These are phyloP conservation scores for Polydrusus cervinus DNA, from an alignment of 2,888 invertebrate genomes.

Conservation along the genomic window DNA sequence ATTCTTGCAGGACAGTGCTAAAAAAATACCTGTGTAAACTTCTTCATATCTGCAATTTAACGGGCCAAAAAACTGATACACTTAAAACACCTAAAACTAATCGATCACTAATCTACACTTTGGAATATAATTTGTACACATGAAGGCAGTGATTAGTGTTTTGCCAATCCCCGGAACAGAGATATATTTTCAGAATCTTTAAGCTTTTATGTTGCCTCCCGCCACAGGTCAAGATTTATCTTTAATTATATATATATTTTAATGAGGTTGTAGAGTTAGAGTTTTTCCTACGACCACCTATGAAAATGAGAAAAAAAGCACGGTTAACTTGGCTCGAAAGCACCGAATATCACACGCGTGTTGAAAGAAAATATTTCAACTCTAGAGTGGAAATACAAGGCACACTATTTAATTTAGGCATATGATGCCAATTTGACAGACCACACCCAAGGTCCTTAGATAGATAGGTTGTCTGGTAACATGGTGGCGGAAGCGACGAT, in stretches of 20 bases:
- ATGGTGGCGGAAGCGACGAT: too few relatives aligned
- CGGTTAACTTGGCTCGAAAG: too few relatives aligned
- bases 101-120: slow-evolving; percentile 17
- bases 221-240: slow-evolving; percentile 38
- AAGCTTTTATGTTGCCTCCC: slow-evolving; percentile 50
- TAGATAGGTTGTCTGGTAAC: too few relatives aligned
- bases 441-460: too few relatives aligned
- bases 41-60: slow-evolving; percentile 4
- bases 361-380: too few relatives aligned
- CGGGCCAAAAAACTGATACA: slow-evolving; percentile 68
- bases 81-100: slow-evolving; percentile 21
- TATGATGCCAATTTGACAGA: too few relatives aligned
- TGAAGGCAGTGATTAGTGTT: slow-evolving; percentile 35
- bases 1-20: not conserved
- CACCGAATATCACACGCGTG: too few relatives aligned
- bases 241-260: slow-evolving; percentile 14
- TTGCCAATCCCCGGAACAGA: slow-evolving; percentile 35
- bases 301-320: too few relatives aligned
- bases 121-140: slow-evolving; percentile 30
- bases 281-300: not conserved
- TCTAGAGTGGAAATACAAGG: too few relatives aligned
- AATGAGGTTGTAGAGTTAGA: slow-evolving; percentile 23
- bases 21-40: slow-evolving; percentile 39
- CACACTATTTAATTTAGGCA: too few relatives aligned
- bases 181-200: slow-evolving; percentile 41